These are phyloP conservation scores for Cololabis saira DNA, from an alignment of 2,113 vertebrate species.

Conservation along the genomic window DNA sequence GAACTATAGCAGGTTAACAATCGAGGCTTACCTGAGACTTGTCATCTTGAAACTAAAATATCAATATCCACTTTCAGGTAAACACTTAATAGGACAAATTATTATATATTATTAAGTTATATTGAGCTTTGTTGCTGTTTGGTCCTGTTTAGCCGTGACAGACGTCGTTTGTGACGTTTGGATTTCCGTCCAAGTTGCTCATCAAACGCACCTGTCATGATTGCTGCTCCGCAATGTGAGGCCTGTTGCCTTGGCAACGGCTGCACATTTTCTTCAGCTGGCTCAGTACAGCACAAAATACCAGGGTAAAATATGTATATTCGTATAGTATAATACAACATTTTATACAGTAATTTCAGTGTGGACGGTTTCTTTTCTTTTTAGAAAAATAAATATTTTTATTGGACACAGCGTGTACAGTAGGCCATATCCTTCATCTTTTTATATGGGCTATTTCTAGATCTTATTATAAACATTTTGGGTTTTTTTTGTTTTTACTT, in stretches of 20 bases:
- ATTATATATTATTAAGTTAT: not conserved
- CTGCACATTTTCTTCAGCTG: not conserved
- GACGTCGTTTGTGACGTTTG: constrained; percentile 25
- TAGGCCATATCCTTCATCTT: not conserved
- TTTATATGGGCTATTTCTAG: not conserved
- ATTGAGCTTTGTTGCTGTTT: constrained; percentile 2
- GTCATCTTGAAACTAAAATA: too few relatives aligned
- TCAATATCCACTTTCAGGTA: not conserved
- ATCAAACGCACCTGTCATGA: constrained; percentile 65
- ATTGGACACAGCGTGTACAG: not conserved
- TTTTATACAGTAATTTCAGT: too few relatives aligned
- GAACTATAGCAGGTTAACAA: too few relatives aligned
- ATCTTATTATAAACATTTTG: not conserved
- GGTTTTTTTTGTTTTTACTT: not conserved
- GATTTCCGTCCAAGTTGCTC: constrained; percentile 33
- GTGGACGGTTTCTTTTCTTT: not conserved
- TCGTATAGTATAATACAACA: too few relatives aligned
- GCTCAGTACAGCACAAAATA: not conserved
- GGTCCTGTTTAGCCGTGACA: not conserved
- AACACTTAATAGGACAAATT: not conserved
- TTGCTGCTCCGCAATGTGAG: not conserved
- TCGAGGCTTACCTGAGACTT: too few relatives aligned
- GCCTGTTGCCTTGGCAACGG: constrained; percentile 32
- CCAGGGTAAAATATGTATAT: not conserved
- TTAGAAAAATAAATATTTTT: not conserved